Conservation (phyloP, 2,113 vertebrate species). For the Cebidichthys violaceus region DNA sequence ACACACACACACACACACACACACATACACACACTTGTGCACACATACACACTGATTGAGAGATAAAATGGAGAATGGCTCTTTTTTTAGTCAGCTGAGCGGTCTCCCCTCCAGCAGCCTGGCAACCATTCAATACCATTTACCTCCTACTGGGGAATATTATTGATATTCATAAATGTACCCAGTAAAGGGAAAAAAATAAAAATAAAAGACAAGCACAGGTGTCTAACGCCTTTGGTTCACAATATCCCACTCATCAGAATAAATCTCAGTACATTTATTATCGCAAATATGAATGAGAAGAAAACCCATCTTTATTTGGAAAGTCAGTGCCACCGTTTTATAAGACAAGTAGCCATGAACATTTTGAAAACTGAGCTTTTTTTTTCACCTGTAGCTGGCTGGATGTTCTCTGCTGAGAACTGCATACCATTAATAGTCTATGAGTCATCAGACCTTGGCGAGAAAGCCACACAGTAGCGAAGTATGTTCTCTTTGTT, state of each 20-base stretch:
- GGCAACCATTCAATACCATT: conserved; percentile 75
- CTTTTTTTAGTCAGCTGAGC: conserved; percentile 69
- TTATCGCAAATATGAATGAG: conserved; percentile 41
- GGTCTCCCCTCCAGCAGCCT: conserved; percentile 58
- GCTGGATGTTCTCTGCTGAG: conserved; percentile 48
- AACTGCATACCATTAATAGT: conserved; percentile 58
- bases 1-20: not conserved
- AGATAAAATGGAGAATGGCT: conserved; percentile 78
- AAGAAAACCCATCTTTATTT: conserved; percentile 42
- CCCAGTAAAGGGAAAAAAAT: conserved; percentile 42
- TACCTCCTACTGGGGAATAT: conserved; percentile 72
- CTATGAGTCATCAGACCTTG: conserved; percentile 61
- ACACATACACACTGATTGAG: conserved; percentile 55
- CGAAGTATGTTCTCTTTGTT: conserved; percentile 60
- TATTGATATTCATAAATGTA: conserved; percentile 76
- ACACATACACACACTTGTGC: conserved; percentile 6
- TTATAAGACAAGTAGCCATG: conserved; percentile 49
- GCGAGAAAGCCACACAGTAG: conserved; percentile 52
- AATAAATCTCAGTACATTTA: conserved; percentile 47
- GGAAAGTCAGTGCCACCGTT: conserved; percentile 45
- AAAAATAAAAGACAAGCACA: conserved; percentile 49
- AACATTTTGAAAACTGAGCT: conserved; percentile 46
- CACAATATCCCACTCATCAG: conserved; percentile 50
- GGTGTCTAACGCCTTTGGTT: conserved; percentile 55
- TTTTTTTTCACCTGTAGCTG: conserved; percentile 44